phyloP scores from a whole-genome alignment of 2,888 invertebrate species.

The Kryphioiulus occultus region DNA sequence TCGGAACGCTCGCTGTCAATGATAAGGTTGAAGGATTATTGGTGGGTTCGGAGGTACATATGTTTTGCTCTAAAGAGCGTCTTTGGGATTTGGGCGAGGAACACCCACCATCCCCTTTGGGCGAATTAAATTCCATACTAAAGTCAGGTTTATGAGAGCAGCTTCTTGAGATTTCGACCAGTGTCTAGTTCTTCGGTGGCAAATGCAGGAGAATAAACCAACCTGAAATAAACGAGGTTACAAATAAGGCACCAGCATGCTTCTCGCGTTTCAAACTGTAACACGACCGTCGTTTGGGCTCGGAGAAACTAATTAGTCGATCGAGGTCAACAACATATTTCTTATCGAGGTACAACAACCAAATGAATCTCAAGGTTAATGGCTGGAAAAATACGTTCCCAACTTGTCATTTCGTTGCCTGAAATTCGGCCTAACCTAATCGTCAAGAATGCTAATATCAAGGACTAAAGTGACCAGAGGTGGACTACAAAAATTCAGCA shows the following conservation, averaged over 20 bases:
- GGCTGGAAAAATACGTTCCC: background rate
- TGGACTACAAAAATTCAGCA: background rate
- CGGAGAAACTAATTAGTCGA: background rate
- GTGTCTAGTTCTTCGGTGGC: background rate
- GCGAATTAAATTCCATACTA: background rate
- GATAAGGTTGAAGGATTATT: constrained; percentile 9
- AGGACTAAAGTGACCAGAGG: background rate
- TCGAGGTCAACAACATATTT: constrained; percentile 9
- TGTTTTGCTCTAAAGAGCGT: constrained; percentile 15
- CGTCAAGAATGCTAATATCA: background rate
- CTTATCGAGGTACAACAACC: background rate
- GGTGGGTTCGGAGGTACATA: background rate
- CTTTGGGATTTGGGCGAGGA: background rate
- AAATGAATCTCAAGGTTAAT: constrained; percentile 16
- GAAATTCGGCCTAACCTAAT: background rate
- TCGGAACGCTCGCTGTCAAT: background rate
- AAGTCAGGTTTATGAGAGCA: background rate
- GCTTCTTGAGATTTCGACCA: background rate
- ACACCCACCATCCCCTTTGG: constrained; percentile 12
- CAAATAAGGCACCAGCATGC: constrained; percentile 2
- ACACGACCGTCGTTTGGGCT: background rate
- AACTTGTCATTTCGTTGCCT: background rate
- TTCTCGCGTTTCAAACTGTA: background rate
- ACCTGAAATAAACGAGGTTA: background rate
- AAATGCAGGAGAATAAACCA: background rate